phyloP scores from a whole-genome alignment of 2,888 invertebrate species.

The Noctua comes region DNA sequence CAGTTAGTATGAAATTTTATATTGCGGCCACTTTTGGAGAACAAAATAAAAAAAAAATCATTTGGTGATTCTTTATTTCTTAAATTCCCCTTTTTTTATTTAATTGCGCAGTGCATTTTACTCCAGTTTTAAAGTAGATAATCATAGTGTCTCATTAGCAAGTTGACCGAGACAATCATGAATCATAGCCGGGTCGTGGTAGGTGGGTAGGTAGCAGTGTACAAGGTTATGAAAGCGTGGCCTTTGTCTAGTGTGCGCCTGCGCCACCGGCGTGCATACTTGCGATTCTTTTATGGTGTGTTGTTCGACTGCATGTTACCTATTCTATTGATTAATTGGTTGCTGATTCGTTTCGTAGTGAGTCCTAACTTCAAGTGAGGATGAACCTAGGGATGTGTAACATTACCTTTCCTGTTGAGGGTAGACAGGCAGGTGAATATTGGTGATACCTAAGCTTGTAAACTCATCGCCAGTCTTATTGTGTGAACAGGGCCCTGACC shows the following conservation, averaged over 20 bases:
- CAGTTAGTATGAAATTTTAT: background rate
- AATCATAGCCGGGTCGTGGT: conserved; percentile 70
- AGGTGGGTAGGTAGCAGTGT: conserved; percentile 69
- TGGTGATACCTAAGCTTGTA: background rate
- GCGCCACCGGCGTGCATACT: conserved; percentile 67
- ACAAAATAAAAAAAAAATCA: no score
- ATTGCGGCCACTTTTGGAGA: background rate
- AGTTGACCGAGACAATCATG: conserved; percentile 64
- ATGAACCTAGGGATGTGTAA: background rate
- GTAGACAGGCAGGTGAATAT: background rate
- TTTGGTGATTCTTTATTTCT: no score
- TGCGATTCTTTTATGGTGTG: conserved; percentile 63
- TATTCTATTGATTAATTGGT: conserved; percentile 10
- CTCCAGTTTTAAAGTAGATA: conserved; percentile 15
- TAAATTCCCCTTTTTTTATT: background rate
- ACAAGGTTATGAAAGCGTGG: conserved; percentile 80
- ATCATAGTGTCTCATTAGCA: conserved; percentile 40
- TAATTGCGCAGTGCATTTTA: background rate
- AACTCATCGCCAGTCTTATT: background rate
- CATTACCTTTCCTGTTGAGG: background rate
- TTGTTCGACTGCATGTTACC: conserved; percentile 16
- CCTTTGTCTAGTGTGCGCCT: conserved; percentile 76
- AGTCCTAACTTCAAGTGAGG: background rate
- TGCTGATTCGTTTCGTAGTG: background rate
- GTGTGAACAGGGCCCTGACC: background rate